Base-by-base conservation (phyloP, 1,140 invertebrate genomes). In the Brachionus koreanus region DNA sequence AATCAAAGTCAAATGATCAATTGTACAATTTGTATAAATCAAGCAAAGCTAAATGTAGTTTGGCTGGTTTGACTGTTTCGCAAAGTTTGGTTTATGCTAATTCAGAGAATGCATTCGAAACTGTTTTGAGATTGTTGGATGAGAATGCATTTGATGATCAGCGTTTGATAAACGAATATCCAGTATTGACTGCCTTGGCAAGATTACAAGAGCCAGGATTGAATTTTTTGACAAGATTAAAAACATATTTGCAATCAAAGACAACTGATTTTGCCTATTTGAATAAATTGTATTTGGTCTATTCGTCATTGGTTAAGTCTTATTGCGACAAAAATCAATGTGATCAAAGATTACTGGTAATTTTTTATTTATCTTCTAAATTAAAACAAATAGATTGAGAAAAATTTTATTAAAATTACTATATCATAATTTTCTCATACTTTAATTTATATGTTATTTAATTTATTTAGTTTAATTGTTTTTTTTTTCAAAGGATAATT, bases 151-250 rank as follows among this genome's bases (percentile, higher is more conserved):
- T 79, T 43, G 19, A 42, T n/a, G 33, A 79, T 19, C 76, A 79
- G 23, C n/a, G 23, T 19, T 61, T 23, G 16, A 79, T 79, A 29
- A 79, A 23, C 23, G 76, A 79, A 61, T 79, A 79, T 65, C 76
- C 76, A 79, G 12, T 79, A 7, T 65, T 79, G 16, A 79, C 76
- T 65, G 61, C 76, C n/a, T 65, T 79, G 33, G 76, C 76, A 33
- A 57, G 76, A 79, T 16, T 79, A 29, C 76, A 79, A 65, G 35
- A 57, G 23, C 76, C 76, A 65, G 10, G 16, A 3, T 39, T 43
- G 6, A 3, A 79, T 2, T 79, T 79, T 37, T 79, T 79, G 29
- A 39, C 10, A 23, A 23, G 29, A 33, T 79, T 79, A n/a, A 79
- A 29, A 37, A 10, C 2, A 0, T 63, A 79, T 37, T 79, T 79